Percentiles rank a stretch among this genome's conserved stretches.
phyloP scores from a whole-genome alignment of 2,797 vertebrate species.

The Rhabdophis nuchalis region DNA sequence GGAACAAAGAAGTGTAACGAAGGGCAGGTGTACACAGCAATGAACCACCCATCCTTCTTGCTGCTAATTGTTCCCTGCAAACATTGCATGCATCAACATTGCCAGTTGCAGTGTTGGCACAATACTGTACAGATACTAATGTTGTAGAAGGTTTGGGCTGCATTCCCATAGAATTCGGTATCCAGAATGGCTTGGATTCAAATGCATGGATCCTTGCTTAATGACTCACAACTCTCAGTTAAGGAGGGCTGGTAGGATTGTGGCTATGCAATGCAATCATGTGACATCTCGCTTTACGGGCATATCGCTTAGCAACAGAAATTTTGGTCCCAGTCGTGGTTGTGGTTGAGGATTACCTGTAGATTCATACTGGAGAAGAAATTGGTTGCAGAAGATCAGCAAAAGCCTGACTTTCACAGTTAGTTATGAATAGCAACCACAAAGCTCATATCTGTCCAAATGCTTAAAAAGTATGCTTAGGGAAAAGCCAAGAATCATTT shows the following conservation, averaged over 20 bases:
- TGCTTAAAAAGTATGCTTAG: background rate
- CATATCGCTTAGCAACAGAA: background rate
- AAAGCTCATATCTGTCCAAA: background rate
- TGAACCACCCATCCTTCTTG: background rate
- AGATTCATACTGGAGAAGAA: background rate
- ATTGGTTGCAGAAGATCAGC: background rate
- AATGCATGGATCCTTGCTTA: background rate
- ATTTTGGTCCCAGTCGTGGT: background rate
- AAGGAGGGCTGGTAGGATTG: background rate
- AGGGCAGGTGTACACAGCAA: background rate
- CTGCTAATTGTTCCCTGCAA: background rate
- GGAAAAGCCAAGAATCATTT: background rate
- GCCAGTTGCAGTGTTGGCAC: background rate
- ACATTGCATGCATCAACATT: background rate
- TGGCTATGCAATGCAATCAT: background rate
- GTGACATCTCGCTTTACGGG: background rate
- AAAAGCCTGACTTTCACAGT: background rate
- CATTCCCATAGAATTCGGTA: background rate
- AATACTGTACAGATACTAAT: background rate
- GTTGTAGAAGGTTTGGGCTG: background rate
- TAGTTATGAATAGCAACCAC: background rate
- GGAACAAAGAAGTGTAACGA: background rate
- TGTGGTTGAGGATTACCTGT: background rate
- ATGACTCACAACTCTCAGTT: background rate
- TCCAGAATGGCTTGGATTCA: background rate